A percentile compares a stretch with the other conserved stretches of the same genome.
phyloP scores from a whole-genome alignment of 2,888 invertebrate species.

The Cantharis nigra region DNA sequence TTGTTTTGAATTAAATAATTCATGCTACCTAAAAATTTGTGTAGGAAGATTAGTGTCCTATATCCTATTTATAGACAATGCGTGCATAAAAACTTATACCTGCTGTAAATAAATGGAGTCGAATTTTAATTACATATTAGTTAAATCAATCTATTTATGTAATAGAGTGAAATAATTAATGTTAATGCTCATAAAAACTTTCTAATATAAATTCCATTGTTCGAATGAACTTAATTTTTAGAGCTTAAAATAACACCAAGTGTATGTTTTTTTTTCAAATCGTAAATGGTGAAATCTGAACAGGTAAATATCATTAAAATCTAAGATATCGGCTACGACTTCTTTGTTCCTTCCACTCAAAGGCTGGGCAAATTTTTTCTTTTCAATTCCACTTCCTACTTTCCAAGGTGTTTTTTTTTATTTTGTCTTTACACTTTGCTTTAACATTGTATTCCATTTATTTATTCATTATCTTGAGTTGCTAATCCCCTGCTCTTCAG shows the following conservation, averaged over 20 bases:
- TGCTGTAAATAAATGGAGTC: neutral
- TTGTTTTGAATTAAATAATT: conserved; percentile 15
- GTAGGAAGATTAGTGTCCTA: conserved; percentile 9
- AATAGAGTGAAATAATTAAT: neutral
- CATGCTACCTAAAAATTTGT: conserved; percentile 4
- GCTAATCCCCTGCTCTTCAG: neutral
- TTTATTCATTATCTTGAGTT: neutral
- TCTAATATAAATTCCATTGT: neutral
- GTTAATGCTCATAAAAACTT: neutral
- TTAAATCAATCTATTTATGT: neutral
- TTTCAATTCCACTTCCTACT: neutral
- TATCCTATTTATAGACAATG: conserved; percentile 15
- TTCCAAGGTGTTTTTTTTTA: neutral
- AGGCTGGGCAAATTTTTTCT: neutral
- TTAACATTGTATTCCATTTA: neutral
- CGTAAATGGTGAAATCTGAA: neutral
- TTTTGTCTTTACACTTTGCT: neutral
- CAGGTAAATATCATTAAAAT: neutral
- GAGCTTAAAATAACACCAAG: neutral
- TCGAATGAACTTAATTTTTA: neutral
- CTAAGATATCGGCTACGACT: neutral
- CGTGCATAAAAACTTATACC: neutral
- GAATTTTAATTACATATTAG: neutral
- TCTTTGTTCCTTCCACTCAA: neutral
- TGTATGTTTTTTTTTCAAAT: neutral